Base-by-base conservation (phyloP, 92 coral and sea anemone genomes). In the Palythoa grandiflora region DNA sequence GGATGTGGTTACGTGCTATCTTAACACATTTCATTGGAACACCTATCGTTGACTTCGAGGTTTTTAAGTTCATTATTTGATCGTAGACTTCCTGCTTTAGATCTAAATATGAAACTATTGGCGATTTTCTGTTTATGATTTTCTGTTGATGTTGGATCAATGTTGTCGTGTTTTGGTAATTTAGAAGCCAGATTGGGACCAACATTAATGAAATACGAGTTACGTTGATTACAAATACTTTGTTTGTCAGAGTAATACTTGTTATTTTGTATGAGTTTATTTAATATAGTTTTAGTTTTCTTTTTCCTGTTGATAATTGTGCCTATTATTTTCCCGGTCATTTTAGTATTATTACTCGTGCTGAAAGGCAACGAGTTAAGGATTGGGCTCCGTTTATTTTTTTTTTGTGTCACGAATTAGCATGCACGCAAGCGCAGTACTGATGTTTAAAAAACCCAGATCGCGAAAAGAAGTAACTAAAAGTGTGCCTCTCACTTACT, bases 31-130 rank as follows among this genome's bases (percentile, higher is more conserved):
- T 66, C 65, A 28, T 44, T 38, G 87, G 87, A 44, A 84, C 8
- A 17, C 78, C 87, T 68, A 84, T 70, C 13, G 54, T 36, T 51
- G 87, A 84, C 71, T 65, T 59, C 5, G 21, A 13, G 17, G 66
- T 68, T 61, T 37, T 88, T 59, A 52, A 28, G 28, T 68, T 77
- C 54, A 80, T 81, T 11, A 81, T 44, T 61, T 48, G 54, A 63
- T 61, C 86, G 36, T 16, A 36, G 5, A 81, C 86, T 81, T 81
- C 86, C 37, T 28, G 73, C 57, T 59, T 13, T 1, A 16, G 63
- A 9, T 37, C 75, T 51, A 52, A 81, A 81, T 75, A 61, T 81
- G 57, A 81, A 81, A 36, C 86, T 81, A 52, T 81, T 81, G 20
- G 35, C 50, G 37, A 61, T 15, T 6, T 3, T 57, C 75, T 59